Conservation (phyloP, 2,888 invertebrate genomes). For the Hypomecis punctinalis region DNA sequence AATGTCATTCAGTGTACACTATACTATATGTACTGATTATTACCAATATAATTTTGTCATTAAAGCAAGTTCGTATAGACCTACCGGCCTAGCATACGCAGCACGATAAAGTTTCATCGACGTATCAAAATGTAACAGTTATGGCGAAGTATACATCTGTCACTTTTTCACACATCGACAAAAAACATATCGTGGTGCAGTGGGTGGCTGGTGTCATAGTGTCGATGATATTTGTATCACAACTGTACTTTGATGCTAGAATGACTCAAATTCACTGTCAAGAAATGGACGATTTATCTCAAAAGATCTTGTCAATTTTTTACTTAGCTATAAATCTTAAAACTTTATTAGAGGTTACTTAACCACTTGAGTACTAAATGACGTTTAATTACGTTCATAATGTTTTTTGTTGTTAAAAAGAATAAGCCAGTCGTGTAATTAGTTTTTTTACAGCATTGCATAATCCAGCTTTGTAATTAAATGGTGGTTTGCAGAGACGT, state of each 20-base stretch:
- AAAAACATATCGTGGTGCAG: too few species aligned
- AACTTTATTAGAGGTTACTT: constrained; percentile 1
- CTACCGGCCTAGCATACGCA: too few species aligned
- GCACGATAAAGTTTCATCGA: too few species aligned
- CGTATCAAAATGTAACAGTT: too few species aligned
- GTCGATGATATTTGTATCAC: too few species aligned
- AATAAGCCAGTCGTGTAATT: constrained; percentile 12
- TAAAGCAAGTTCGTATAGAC: too few species aligned
- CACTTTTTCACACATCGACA: too few species aligned
- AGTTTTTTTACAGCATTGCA: constrained; percentile 18
- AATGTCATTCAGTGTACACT: too few species aligned
- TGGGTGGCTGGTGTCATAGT: too few species aligned
- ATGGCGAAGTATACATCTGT: too few species aligned
- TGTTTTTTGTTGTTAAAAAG: constrained; percentile 16
- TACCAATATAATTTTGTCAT: too few species aligned
- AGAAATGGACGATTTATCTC: neutral
- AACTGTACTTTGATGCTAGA: neutral
- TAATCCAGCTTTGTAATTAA: constrained; percentile 13
- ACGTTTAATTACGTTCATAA: constrained; percentile 38
- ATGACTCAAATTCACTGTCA: neutral
- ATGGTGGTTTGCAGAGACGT: constrained; percentile 31
- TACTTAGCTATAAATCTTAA: neutral
- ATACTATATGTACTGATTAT: too few species aligned
- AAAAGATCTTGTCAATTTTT: neutral
- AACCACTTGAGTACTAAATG: constrained; percentile 4